These are phyloP conservation scores for Lagodon rhomboides DNA, from an alignment of 2,797 vertebrate genomes.

Conservation along the genomic window DNA sequence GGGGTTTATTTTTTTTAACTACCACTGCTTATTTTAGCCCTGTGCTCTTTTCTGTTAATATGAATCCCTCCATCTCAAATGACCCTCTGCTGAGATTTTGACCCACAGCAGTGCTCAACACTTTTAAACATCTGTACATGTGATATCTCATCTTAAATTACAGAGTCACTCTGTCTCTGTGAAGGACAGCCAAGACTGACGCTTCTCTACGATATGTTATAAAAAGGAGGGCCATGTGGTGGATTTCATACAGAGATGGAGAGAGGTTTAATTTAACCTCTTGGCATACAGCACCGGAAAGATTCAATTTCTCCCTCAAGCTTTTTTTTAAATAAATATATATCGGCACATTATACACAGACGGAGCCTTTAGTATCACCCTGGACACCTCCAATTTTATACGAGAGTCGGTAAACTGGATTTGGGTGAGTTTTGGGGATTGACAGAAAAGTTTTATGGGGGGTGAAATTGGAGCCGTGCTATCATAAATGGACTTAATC, in stretches of 20 bases:
- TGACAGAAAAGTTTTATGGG: constrained; percentile 37
- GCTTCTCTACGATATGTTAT: not conserved
- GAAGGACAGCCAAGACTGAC: constrained; percentile 6
- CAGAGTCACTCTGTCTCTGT: not conserved
- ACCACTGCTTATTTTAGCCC: constrained; percentile 6
- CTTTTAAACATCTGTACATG: not conserved
- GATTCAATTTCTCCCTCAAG: constrained; percentile 33
- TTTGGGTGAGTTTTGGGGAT: constrained; percentile 35
- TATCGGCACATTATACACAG: constrained; percentile 34
- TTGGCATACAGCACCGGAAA: constrained; percentile 6
- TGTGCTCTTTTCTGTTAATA: not conserved
- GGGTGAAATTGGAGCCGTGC: constrained; percentile 52
- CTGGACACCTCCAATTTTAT: constrained; percentile 26
- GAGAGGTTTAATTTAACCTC: constrained; percentile 32
- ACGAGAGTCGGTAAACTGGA: constrained; percentile 33
- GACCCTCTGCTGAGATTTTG: not conserved
- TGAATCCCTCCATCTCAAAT: not conserved
- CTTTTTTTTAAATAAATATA: constrained; percentile 38
- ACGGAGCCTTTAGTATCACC: constrained; percentile 24
- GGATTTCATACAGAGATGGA: constrained; percentile 10
- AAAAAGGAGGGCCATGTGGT: not conserved
- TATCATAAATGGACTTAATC: constrained; percentile 54
- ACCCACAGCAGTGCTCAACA: not conserved
- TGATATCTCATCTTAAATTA: not conserved
- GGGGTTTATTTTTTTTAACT: constrained; percentile 18